Percentiles rank a stretch among this genome's conserved stretches.
These are phyloP conservation scores for Pelobates cultripes DNA, from an alignment of 2,797 vertebrate species.

Conservation along the genomic window DNA sequence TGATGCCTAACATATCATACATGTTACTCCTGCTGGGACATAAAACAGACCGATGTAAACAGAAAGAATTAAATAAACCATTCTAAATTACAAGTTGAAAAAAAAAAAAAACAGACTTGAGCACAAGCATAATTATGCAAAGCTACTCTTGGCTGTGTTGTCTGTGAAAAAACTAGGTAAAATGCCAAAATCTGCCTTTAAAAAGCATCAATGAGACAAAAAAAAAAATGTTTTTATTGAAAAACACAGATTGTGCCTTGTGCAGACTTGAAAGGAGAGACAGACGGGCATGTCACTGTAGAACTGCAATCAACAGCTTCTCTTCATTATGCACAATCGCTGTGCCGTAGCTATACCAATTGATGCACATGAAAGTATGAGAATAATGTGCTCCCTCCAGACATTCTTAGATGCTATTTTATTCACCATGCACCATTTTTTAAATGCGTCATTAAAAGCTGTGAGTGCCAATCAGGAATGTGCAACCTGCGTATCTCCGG, in stretches of 20 bases:
- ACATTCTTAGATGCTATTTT: neutral
- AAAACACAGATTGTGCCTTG: conserved; percentile 57
- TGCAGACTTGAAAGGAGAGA: conserved; percentile 62
- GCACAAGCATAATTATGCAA: conserved; percentile 21
- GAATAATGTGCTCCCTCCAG: conserved; percentile 57
- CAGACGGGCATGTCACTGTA: conserved; percentile 62
- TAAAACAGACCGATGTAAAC: neutral
- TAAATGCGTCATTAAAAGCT: neutral
- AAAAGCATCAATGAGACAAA: conserved; percentile 55
- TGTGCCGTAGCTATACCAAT: conserved; percentile 60
- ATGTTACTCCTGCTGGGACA: too few relatives aligned
- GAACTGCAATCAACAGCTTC: conserved; percentile 61
- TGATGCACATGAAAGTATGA: conserved; percentile 57
- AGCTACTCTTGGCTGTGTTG: conserved; percentile 26
- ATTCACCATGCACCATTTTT: neutral
- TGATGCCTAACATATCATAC: too few relatives aligned
- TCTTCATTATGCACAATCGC: conserved; percentile 68
- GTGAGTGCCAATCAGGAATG: neutral
- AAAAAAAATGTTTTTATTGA: conserved; percentile 31
- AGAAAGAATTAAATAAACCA: neutral
- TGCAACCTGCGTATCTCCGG: neutral
- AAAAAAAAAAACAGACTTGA: neutral
- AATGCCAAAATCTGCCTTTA: conserved; percentile 49
- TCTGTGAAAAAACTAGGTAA: conserved; percentile 36
- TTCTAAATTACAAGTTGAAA: neutral